Evolutionary conservation across 2,113 vertebrate species (phyloP), one percentile per base, ranked within the genome.

Genomic region (Camelus bactrianus): DNA sequence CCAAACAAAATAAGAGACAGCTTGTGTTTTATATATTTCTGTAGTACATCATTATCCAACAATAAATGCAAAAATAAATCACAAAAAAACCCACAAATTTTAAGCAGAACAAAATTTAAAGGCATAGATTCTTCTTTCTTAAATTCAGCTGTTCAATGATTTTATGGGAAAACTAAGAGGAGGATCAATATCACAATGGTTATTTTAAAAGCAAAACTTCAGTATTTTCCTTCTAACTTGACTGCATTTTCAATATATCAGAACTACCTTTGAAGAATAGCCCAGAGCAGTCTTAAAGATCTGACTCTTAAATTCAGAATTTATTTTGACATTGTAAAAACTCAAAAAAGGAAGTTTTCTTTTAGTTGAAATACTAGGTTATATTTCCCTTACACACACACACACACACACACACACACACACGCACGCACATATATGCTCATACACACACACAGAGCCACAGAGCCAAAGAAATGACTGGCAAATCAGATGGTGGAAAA

Each of bases 1-100:
- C 60, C 1, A 77, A 95, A 91, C 88, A 97, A 97, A 98, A 96
- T 80, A 58, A 85, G 97, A 97, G 94, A 98, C 97, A 97, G 96
- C 4, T 93, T 94, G n/a, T 97, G 96, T 97, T 96, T 97, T 95
- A 80, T 75, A 70, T 96, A 80, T 97, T 97, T 96, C 79, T 88
- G 80, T 89, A 90, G 93, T 93, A 80, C 95, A 97, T 92, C 83
- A 83, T 91, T 94, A 93, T 46, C 14, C 87, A 93, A 96, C 83
- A 96, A 95, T 82, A 97, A 93, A 96, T 96, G 96, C 91, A 88
- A 89, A 93, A 94, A 38, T 42, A 95, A 97, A 64, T 65, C 85
- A 50, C 69, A 87, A 95, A 95, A n/a, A 90, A 19, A 1, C 38
- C 38, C 38, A 42, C n/a, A 96, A 97, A 84, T 28, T 77, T 97